Evolutionary conservation across 1,140 invertebrate genomes (phyloP).

Genomic region (Camponotus floridanus): DNA sequence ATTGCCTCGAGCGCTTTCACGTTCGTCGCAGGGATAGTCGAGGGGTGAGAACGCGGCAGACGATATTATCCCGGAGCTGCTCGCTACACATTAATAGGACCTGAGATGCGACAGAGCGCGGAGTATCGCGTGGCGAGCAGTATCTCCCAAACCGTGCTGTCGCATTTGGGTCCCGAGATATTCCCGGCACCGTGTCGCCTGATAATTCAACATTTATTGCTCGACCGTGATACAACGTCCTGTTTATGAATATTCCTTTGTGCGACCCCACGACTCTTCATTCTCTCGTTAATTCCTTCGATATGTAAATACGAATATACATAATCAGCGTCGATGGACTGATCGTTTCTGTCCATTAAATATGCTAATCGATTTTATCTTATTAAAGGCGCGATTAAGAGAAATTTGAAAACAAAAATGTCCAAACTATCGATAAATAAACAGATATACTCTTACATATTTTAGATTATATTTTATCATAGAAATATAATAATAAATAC

Average conservation of each 20-base stretch:
- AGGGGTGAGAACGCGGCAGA: conserved; percentile 2
- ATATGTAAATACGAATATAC: background rate
- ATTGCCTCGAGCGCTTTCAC: background rate
- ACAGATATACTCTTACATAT: background rate
- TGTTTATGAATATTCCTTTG: conserved; percentile 61
- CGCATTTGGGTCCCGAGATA: conserved; percentile 12
- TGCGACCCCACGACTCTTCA: conserved; percentile 1
- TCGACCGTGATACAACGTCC: conserved; percentile 31
- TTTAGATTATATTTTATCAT: background rate
- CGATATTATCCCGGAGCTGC: conserved; percentile 35
- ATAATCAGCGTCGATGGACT: background rate
- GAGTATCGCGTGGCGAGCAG: conserved; percentile 29
- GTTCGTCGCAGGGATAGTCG: background rate
- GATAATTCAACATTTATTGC: conserved; percentile 59
- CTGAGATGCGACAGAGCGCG: conserved; percentile 8
- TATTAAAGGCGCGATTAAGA: background rate
- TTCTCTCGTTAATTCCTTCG: conserved; percentile 40
- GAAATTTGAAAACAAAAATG: too few relatives aligned
- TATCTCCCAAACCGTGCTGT: background rate
- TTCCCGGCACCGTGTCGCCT: background rate
- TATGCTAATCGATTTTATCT: background rate
- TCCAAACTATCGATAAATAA: too few relatives aligned
- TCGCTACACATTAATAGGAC: conserved; percentile 15
- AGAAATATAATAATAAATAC: background rate
- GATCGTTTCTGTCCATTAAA: background rate